These are phyloP conservation scores for Ferrisia virgata DNA, from an alignment of 2,888 invertebrate species.

Conservation along the genomic window DNA sequence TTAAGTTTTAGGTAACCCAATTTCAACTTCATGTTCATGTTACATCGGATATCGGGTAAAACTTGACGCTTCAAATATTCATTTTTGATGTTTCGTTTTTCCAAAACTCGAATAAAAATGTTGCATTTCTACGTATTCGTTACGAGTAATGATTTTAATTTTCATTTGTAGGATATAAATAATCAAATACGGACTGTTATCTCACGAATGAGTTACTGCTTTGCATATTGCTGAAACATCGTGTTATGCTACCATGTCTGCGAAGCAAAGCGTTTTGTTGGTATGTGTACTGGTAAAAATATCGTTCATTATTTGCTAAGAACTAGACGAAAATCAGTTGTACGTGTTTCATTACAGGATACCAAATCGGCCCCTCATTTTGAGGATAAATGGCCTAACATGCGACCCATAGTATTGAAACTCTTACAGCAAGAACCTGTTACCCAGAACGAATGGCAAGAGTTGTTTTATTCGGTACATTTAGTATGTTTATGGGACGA, in stretches of 20 bases:
- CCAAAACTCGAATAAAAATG: background rate
- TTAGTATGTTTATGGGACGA: constrained; percentile 97
- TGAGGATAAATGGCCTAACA: constrained; percentile 95
- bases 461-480: constrained; percentile 93
- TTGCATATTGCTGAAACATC: background rate
- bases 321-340: background rate
- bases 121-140: background rate
- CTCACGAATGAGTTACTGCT: background rate
- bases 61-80: background rate
- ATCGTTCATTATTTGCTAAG: background rate
- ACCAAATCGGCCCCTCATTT: constrained; percentile 57
- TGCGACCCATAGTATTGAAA: constrained; percentile 90
- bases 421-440: constrained; percentile 91
- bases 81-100: background rate
- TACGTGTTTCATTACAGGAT: background rate
- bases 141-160: background rate
- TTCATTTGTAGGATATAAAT: background rate
- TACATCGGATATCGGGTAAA: background rate
- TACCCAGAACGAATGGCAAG: constrained; percentile 94
- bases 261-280: background rate
- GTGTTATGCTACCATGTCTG: background rate
- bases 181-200: background rate
- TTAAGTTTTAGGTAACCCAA: background rate
- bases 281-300: background rate
- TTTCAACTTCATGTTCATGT: background rate